Percentiles rank a stretch among this genome's conserved stretches.
phyloP scores from a whole-genome alignment of 2,113 vertebrate genomes.

The Peromyscus californicus region DNA sequence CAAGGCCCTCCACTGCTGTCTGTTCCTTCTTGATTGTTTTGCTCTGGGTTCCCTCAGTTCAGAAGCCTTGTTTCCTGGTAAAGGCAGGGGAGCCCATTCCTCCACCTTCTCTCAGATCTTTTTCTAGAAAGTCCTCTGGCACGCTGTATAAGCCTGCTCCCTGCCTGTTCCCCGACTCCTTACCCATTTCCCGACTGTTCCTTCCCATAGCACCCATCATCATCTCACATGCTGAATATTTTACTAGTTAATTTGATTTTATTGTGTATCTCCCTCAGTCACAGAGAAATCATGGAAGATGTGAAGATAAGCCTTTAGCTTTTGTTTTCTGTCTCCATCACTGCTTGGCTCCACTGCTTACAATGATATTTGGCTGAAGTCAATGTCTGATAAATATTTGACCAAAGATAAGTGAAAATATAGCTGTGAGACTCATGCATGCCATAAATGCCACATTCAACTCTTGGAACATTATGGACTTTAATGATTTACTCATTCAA shows the following conservation, averaged over 20 bases:
- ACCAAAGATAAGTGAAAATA: conserved; percentile 21
- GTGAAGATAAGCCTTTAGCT: conserved; percentile 13
- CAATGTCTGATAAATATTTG: conserved; percentile 50
- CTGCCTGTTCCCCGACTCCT: background rate
- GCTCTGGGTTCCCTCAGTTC: background rate
- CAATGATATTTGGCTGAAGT: background rate
- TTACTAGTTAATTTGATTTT: conserved; percentile 48
- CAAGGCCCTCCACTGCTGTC: background rate
- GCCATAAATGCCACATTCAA: background rate
- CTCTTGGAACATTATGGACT: conserved; percentile 10
- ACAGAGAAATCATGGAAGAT: background rate
- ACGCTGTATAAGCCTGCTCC: background rate
- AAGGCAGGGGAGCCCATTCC: background rate
- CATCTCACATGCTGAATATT: background rate
- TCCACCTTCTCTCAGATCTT: conserved; percentile 2
- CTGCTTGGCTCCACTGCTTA: background rate
- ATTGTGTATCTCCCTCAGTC: background rate
- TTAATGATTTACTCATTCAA: conserved; percentile 12
- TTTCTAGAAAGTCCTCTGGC: background rate
- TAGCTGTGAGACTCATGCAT: background rate
- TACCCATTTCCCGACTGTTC: background rate
- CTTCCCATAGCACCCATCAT: background rate
- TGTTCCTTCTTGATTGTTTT: background rate
- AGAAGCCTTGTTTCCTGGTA: background rate
- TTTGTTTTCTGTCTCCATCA: conserved; percentile 49